phyloP scores from a whole-genome alignment of 1,140 invertebrate species.

The Zeugodacus cucurbitae region DNA sequence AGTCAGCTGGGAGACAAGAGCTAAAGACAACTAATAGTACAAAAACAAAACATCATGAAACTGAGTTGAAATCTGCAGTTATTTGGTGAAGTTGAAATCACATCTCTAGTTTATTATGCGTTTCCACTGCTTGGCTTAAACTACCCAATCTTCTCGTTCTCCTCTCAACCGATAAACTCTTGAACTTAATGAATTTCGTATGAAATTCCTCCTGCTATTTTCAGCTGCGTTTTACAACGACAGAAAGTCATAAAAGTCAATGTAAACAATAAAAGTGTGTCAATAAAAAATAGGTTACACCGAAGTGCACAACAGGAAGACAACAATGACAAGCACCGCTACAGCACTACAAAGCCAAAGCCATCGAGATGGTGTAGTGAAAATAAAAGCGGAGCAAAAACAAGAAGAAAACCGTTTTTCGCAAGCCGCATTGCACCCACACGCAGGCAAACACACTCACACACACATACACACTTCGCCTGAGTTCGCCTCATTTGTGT shows the following conservation, averaged over 20 bases:
- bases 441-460: background rate
- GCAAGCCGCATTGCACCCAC: background rate
- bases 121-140: too few relatives aligned
- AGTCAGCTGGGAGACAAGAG: too few relatives aligned
- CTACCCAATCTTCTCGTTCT: background rate
- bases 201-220: background rate
- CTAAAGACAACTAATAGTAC: too few relatives aligned
- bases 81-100: too few relatives aligned
- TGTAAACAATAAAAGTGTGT: slow-evolving; percentile 15
- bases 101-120: too few relatives aligned
- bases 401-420: background rate
- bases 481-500: background rate
- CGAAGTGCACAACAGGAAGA: background rate
- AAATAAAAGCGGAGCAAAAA: background rate
- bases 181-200: background rate
- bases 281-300: background rate
- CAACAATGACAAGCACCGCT: background rate
- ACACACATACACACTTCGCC: background rate
- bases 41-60: too few relatives aligned
- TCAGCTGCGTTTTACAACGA: background rate
- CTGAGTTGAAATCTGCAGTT: too few relatives aligned
- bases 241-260: background rate
- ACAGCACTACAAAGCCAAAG: background rate
- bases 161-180: background rate
- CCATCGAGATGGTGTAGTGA: background rate